Evolutionary conservation across 2,113 vertebrate species (phyloP).

Genomic region (Campylomormyrus tamandua): DNA sequence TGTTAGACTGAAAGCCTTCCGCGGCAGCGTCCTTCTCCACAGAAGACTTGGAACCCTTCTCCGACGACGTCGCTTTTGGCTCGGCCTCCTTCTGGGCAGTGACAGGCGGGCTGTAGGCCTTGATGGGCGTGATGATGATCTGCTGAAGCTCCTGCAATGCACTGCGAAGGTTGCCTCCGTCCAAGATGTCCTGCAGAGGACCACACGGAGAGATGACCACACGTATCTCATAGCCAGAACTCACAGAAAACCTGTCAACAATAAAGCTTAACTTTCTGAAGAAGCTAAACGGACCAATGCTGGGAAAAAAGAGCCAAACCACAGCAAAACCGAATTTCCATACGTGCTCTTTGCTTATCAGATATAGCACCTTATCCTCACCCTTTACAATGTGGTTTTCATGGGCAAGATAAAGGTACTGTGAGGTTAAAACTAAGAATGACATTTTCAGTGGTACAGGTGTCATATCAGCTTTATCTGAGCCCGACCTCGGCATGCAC

Average conservation of each 20-base stretch:
- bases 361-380: not conserved
- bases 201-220: not conserved
- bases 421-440: not conserved
- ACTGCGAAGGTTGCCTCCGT: conserved; percentile 84
- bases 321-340: not conserved
- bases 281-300: not conserved
- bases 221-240: not conserved
- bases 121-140: conserved; percentile 86
- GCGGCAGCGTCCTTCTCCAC: conserved; percentile 64
- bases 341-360: not conserved
- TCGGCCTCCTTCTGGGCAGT: conserved; percentile 51
- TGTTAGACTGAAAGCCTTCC: conserved; percentile 70
- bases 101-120: conserved; percentile 65
- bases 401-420: not conserved
- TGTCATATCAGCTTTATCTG: not conserved
- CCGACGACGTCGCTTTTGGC: conserved; percentile 41
- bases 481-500: not conserved
- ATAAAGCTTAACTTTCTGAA: not conserved
- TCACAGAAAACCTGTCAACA: not conserved
- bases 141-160: conserved; percentile 88
- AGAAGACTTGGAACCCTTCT: conserved; percentile 54
- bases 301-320: not conserved
- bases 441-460: not conserved
- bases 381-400: not conserved
- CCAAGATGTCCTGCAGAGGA: conserved; percentile 76